phyloP scores from a whole-genome alignment of 2,797 vertebrate genomes.

The Gallinago stenura region DNA sequence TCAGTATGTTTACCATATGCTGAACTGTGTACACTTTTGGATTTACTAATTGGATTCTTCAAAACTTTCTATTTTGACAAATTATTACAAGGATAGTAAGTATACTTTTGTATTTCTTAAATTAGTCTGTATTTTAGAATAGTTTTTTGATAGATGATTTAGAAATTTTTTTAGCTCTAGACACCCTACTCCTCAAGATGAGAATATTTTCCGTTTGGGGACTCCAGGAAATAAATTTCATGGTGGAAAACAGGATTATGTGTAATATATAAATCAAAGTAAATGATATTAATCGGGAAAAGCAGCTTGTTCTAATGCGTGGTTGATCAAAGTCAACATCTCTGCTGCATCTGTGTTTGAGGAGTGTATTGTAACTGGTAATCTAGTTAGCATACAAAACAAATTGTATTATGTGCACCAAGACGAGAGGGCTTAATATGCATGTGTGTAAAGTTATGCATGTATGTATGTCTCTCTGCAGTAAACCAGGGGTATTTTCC shows the following conservation, averaged over 20 bases:
- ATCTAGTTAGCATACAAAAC: neutral
- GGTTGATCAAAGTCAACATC: neutral
- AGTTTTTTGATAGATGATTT: neutral
- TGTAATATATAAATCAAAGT: neutral
- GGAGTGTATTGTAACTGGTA: neutral
- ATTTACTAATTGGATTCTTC: neutral
- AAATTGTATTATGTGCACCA: neutral
- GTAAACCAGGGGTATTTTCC: neutral
- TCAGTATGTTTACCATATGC: neutral
- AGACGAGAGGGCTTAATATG: neutral
- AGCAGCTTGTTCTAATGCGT: neutral
- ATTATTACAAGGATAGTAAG: neutral
- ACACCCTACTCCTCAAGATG: neutral
- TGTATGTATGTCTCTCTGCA: neutral
- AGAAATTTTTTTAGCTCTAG: neutral
- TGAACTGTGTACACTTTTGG: neutral
- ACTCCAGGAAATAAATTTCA: neutral
- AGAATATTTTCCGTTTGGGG: neutral
- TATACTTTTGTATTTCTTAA: neutral
- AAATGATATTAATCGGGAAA: neutral
- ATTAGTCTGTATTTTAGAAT: neutral
- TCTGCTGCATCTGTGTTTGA: neutral
- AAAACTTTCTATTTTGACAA: neutral
- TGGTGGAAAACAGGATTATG: neutral
- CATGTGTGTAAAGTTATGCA: neutral